Conservation (phyloP, 2,888 invertebrate genomes). For the Acrobasis repandana region DNA sequence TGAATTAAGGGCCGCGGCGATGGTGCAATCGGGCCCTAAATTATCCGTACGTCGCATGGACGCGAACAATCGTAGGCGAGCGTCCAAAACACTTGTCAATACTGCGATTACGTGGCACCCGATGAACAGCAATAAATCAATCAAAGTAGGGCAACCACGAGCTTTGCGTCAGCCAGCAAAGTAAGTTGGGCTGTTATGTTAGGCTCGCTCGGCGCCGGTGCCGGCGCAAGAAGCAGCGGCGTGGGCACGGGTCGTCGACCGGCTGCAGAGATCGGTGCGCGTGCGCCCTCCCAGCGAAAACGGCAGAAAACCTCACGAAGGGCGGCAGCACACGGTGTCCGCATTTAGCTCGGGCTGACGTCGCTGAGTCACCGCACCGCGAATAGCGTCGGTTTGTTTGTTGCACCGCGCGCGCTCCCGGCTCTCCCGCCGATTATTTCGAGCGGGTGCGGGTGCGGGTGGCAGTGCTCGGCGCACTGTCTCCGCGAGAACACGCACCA, state of each 20-base stretch:
- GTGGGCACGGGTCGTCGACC: conserved; percentile 79
- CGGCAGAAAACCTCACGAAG: conserved; percentile 79
- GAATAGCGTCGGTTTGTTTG: conserved; percentile 80
- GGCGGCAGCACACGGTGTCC: conserved; percentile 79
- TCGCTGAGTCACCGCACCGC: conserved; percentile 77
- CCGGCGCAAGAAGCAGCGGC: conserved; percentile 65
- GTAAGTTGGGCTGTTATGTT: conserved; percentile 26
- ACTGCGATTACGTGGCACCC: neutral
- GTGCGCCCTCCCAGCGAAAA: conserved; percentile 72
- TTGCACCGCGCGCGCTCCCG: conserved; percentile 76
- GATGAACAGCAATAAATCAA: conserved; percentile 2
- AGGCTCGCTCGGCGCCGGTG: conserved; percentile 44
- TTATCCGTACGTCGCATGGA: conserved; percentile 40
- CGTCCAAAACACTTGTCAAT: conserved; percentile 26
- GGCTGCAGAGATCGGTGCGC: conserved; percentile 56
- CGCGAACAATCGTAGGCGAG: conserved; percentile 37
- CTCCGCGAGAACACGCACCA: conserved; percentile 66
- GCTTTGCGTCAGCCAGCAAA: neutral
- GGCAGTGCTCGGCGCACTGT: conserved; percentile 72
- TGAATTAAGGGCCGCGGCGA: conserved; percentile 55
- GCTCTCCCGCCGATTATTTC: conserved; percentile 75
- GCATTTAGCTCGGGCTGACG: conserved; percentile 80
- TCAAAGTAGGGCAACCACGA: conserved; percentile 1
- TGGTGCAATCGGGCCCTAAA: conserved; percentile 59
- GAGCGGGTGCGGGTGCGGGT: conserved; percentile 57